Base-by-base conservation (phyloP, 1,140 invertebrate species). In the Zaprionus camerounensis region DNA sequence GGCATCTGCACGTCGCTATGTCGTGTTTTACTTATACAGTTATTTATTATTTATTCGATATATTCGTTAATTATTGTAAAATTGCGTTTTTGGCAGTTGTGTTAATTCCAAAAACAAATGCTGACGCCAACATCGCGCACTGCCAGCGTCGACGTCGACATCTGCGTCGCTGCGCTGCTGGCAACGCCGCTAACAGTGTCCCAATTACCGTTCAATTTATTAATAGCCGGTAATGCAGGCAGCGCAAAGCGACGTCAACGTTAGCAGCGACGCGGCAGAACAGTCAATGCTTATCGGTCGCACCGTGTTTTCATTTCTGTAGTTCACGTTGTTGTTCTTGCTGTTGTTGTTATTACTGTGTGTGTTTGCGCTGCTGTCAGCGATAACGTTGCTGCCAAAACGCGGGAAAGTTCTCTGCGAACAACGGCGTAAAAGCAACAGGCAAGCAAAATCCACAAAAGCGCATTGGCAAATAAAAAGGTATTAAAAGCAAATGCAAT, bases 201-300 rank as follows among this genome's bases (percentile, higher is more conserved):
- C 76, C 76, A 78, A 71, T 78, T 76, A 77, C 72, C 26, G 62
- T 66, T 76, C 56, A 75, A 70, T 71, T 71, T 78, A 76, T 67
- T 71, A 75, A 70, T 78, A 78, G 71, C 76, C 64, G 53, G 55
- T 31, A 74, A 70, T 70, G 76, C 73, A 73, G 20, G 46, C 70
- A 64, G 51, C 31, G 22, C 64, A 17, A 20, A 26, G 28, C 64
- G 13, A 20, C 36, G 62, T 6, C 20, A 51, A 36, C 31, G 46
- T 28, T 15, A 15, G 31, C 65, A 17, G 71, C 65, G 65, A 58
- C 57, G 67, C 67, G 26, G 58, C 44, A 28, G 36, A 38, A 26
- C 55, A 20, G 59, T 44, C 74, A 72, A 53, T 28, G 38, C 63
- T 61, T 67, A 75, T 76, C 73, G 68, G 59, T 5, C 46, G 46